phyloP scores from a whole-genome alignment of 2,113 vertebrate genomes.

The Trochalopteron elliotii region DNA sequence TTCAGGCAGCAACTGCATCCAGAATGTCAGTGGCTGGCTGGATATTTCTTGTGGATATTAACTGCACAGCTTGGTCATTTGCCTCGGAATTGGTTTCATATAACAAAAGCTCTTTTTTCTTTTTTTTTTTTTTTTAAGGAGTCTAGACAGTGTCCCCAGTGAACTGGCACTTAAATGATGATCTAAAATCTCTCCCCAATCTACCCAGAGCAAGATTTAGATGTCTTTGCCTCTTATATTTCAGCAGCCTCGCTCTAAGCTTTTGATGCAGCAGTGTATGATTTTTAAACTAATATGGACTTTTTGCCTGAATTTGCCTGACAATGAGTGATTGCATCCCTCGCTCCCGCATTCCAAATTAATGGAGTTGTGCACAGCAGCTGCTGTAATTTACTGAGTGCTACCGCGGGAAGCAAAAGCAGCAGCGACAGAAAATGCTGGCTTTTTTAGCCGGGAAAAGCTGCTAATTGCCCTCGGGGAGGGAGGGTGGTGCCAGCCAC shows the following conservation, averaged over 20 bases:
- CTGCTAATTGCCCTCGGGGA: not conserved
- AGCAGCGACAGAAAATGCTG: not conserved
- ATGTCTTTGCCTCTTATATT: not conserved
- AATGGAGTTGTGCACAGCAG: not conserved
- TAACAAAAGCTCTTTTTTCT: not conserved
- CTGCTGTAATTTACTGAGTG: not conserved
- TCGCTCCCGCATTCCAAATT: not conserved
- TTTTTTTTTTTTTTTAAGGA: not conserved
- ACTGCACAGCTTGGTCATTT: conserved; percentile 13
- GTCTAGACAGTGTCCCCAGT: conserved; percentile 47
- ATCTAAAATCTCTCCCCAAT: not conserved
- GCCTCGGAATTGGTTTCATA: conserved; percentile 36
- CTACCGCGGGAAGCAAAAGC: not conserved
- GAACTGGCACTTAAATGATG: not conserved
- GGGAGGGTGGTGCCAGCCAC: not conserved
- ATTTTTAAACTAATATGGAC: not conserved
- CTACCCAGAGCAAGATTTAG: not conserved
- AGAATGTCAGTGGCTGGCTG: not conserved
- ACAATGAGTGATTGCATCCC: not conserved
- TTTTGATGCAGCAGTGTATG: not conserved
- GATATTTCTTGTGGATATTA: not conserved
- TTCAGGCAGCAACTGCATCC: not conserved
- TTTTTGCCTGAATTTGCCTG: conserved; percentile 11
- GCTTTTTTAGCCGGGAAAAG: not conserved
- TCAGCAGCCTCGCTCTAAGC: not conserved